Conservation (phyloP, 2,888 invertebrate genomes). For the Anorthoa munda region DNA sequence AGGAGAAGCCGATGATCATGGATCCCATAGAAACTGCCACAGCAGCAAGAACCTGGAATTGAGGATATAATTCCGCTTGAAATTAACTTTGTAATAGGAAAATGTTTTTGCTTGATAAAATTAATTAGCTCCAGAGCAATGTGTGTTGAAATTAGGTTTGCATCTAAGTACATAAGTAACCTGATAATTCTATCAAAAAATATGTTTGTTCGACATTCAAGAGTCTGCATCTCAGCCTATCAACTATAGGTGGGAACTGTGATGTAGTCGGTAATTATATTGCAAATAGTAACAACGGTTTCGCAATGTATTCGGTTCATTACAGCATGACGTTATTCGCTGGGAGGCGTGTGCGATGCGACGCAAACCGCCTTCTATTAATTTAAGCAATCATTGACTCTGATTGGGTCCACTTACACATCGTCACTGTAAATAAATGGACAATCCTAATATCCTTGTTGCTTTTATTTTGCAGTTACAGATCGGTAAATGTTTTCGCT, state of each 20-base stretch:
- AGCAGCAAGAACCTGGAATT: slow-evolving; percentile 95
- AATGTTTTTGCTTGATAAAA: neutral
- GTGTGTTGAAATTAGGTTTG: slow-evolving; percentile 1
- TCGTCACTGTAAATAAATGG: slow-evolving; percentile 68
- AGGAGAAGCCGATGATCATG: slow-evolving; percentile 96
- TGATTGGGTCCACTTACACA: slow-evolving; percentile 82
- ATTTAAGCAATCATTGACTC: slow-evolving; percentile 86
- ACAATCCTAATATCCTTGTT: slow-evolving; percentile 57
- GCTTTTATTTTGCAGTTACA: slow-evolving; percentile 55
- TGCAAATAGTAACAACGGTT: slow-evolving; percentile 51
- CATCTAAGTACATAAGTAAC: neutral
- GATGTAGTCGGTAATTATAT: slow-evolving; percentile 36
- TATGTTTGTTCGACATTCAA: slow-evolving; percentile 6
- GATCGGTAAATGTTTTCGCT: slow-evolving; percentile 7
- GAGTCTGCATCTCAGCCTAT: slow-evolving; percentile 7
- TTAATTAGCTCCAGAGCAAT: neutral
- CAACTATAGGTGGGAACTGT: neutral
- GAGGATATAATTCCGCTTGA: slow-evolving; percentile 15
- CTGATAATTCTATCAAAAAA: slow-evolving; percentile 18
- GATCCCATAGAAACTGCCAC: slow-evolving; percentile 97
- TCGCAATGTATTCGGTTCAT: slow-evolving; percentile 56
- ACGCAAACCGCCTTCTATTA: slow-evolving; percentile 77
- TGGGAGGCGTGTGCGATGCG: slow-evolving; percentile 80
- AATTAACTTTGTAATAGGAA: too few species aligned
- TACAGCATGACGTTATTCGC: slow-evolving; percentile 74